These are phyloP conservation scores for Paelopatides confundens DNA, from an alignment of 53 echinoderm and acorn worm species.

Conservation along the genomic window DNA sequence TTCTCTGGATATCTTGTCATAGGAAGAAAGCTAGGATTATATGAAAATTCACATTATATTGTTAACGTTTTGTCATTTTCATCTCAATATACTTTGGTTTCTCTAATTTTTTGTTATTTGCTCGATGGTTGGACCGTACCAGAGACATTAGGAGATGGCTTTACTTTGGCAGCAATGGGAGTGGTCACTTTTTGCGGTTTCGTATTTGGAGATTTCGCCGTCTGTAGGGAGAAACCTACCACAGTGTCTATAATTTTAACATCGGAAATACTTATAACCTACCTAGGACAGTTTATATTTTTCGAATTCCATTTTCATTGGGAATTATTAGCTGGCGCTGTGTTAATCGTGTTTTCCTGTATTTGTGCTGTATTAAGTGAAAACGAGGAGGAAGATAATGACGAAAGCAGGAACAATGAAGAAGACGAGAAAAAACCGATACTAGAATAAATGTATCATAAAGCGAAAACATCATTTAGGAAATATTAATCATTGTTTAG, in stretches of 20 bases:
- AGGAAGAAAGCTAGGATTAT: background rate
- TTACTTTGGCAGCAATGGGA: background rate
- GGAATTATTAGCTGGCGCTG: no score
- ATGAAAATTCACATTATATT: background rate
- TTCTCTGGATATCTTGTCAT: no score
- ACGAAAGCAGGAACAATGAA: background rate
- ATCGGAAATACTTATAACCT: background rate
- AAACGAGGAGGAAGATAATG: no score
- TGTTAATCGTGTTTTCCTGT: no score
- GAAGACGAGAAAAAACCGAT: no score
- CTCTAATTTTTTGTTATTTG: background rate
- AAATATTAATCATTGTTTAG: no score
- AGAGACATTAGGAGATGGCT: background rate
- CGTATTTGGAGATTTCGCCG: constrained; percentile 14
- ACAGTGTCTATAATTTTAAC: constrained; percentile 14
- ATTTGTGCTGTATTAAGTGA: background rate
- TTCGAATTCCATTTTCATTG: no score
- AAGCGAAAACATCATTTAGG: no score
- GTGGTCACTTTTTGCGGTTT: background rate
- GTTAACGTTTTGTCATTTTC: background rate
- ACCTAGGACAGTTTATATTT: background rate
- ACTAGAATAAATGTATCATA: no score
- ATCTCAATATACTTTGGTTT: background rate
- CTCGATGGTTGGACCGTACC: background rate
- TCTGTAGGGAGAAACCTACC: background rate